Base-by-base conservation (phyloP, 2,797 vertebrate genomes). In the Kryptopterus vitreolus region DNA sequence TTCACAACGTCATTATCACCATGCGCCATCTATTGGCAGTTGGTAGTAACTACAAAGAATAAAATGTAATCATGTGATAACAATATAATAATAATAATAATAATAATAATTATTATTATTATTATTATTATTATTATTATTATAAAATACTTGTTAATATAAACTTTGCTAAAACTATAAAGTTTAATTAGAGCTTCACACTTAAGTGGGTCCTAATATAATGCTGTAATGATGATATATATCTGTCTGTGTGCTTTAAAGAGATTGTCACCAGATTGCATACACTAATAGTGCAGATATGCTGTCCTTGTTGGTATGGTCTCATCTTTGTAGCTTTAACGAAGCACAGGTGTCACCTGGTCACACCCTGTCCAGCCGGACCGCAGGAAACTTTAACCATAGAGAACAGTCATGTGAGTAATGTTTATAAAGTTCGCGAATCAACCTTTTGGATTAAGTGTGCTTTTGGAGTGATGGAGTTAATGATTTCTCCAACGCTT, bases 331-430 rank as follows among this genome's bases (percentile, higher is more conserved):
- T 79, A 4, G 72, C 15, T 63, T 35, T 66, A 77, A 16, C 24
- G 7, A 33, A 48, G 43, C 38, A n/a, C 63, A 81, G 50, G 70
- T 55, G 55, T 13, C 33, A 18, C 10, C 26, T 61, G 63, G 73
- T 74, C 68, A 53, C 24, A 71, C 35, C 80, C 71, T 31, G 68
- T 77, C 68, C 78, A 66, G 62, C 81, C 38, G 43, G 65, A 68
- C 29, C 35, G 55, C 31, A 26, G 26, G 76, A 73, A 73, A 31
- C 63, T 68, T 20, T 38, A 77, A 2, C 16, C 43, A 77, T 29
- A 46, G 38, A 77, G n/a, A 29, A 62, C 26, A 52, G 26, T 52
- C n/a, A 76, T 71, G 57, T 31, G 18, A 78, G 26, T 59, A 69
- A 66, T 69, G 38, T 43, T 10, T 43, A 0, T 2, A 58, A 57